Base-by-base conservation (phyloP, 1,140 invertebrate species). In the Aphaenogaster rudis region DNA sequence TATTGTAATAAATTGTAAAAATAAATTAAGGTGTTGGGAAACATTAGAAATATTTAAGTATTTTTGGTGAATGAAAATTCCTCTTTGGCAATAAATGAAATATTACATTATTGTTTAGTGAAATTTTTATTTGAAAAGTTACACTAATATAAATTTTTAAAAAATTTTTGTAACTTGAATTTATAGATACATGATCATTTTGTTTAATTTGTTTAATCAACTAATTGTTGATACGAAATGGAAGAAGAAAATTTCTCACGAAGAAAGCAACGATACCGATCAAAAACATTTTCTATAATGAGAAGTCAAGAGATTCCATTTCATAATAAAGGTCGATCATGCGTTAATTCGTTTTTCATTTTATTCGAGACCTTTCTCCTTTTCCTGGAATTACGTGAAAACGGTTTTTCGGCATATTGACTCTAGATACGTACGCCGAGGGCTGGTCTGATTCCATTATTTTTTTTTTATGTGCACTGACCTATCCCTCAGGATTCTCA, bases 391-490 rank as follows among this genome's bases (percentile, higher is more conserved):
- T 48, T 39, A 79, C 5, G 11, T 45, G 17, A 66, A 79, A 79
- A 67, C 1, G n/a, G 2, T 79, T 67, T 79, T 67, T 67, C 2
- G 28, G 3, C 11, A 52, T 66, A 66, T 67, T 50, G 28, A 50
- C 8, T 4, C 28, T 36, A 66, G 17, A 66, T 33, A 78, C 15
- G 7, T n/a, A 78, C 8, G 28, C 11, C 21, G 45, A 36, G 2
- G 21, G 2, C 15, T 45, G 28, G 17, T 9, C 2, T 33, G 17
- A 67, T 52, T 50, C 4, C 13, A 28, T 80, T 80, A 80, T 21
- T 17, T 15, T 67, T 66, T 15, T 67, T 66, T 5, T 2, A 79
- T 67, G 61, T 67, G 42, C 33, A 66, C 61, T 50, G 63, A 80
- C 33, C 36, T 80, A 69, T 67, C n/a, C 8, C 0, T 52, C n/a